Conservation (phyloP, 2,888 invertebrate species). For the Meteorus colon region DNA sequence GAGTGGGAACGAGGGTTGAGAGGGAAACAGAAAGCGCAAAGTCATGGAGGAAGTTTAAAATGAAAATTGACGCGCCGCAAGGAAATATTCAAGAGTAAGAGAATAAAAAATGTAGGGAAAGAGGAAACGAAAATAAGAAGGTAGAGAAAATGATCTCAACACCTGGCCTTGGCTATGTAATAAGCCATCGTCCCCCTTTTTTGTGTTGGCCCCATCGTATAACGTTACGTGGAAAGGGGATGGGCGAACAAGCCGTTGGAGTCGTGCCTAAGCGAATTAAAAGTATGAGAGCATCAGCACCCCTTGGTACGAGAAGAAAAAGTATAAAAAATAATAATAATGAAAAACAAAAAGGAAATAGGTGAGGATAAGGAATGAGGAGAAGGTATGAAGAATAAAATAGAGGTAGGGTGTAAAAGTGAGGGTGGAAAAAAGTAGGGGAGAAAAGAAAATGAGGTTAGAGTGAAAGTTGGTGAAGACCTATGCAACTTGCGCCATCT, state of each 20-base stretch:
- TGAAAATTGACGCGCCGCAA: conserved; percentile 52
- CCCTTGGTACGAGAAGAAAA: background rate
- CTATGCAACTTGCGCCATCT: conserved; percentile 5
- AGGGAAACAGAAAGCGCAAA: conserved; percentile 10
- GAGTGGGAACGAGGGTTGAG: too few species aligned
- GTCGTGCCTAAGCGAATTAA: conserved; percentile 51
- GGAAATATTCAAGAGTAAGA: conserved; percentile 45
- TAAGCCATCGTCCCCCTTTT: conserved; percentile 45
- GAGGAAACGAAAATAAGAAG: conserved; percentile 3
- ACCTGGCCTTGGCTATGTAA: conserved; percentile 47
- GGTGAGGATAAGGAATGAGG: background rate
- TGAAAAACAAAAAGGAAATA: conserved; percentile 4
- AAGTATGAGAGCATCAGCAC: conserved; percentile 42
- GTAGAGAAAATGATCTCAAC: conserved; percentile 39
- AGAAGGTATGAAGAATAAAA: background rate
- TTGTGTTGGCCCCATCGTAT: conserved; percentile 6
- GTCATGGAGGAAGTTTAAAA: conserved; percentile 50
- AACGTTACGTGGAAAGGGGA: background rate
- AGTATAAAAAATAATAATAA: background rate
- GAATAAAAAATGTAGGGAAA: conserved; percentile 22
- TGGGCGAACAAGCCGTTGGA: conserved; percentile 19
- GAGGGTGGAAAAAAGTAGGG: background rate
- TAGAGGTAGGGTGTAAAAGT: background rate
- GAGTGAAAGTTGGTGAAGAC: conserved; percentile 18
- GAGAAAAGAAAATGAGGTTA: background rate